Evolutionary conservation across 2,888 invertebrate genomes (phyloP).

Genomic region (Ormyrus thymus): DNA sequence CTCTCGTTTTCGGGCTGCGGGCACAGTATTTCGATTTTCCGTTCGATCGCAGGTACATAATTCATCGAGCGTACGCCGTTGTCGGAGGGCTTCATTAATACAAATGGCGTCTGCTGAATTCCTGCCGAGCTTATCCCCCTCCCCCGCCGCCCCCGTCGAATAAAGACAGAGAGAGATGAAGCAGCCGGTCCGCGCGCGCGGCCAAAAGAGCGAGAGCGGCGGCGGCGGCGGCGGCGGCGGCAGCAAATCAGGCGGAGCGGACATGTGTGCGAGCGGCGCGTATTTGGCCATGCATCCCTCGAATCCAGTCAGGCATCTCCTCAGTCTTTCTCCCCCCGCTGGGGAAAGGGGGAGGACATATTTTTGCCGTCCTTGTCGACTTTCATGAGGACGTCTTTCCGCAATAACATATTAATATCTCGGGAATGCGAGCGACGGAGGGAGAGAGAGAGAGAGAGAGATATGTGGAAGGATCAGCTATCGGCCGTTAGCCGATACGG

Average conservation of each 20-base stretch:
- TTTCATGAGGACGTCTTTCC: slow-evolving; percentile 74
- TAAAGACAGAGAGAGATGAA: slow-evolving; percentile 52
- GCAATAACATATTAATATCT: slow-evolving; percentile 75
- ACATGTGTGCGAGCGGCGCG: neutral
- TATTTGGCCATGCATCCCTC: slow-evolving; percentile 44
- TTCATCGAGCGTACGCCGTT: slow-evolving; percentile 70
- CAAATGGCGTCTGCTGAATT: slow-evolving; percentile 75
- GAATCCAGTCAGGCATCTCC: slow-evolving; percentile 55
- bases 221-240: slow-evolving; percentile 18
- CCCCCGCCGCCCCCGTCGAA: neutral
- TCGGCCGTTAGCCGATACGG: neutral
- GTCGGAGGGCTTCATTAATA: slow-evolving; percentile 75
- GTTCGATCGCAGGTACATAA: slow-evolving; percentile 74
- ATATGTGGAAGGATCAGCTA: slow-evolving; percentile 23
- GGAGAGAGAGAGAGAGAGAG: neutral
- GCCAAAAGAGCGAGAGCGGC: neutral
- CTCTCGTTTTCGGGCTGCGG: slow-evolving; percentile 21
- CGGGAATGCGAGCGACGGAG: neutral
- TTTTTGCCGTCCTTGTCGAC: slow-evolving; percentile 74
- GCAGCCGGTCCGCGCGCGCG: slow-evolving; percentile 49
- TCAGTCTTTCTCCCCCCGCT: slow-evolving; percentile 31
- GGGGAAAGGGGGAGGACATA: slow-evolving; percentile 65
- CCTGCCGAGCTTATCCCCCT: slow-evolving; percentile 58
- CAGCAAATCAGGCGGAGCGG: slow-evolving; percentile 30
- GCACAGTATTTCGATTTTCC: slow-evolving; percentile 64